Evolutionary conservation across 2,113 vertebrate species (phyloP), one percentile per base, ranked within the genome.

Genomic region (Limanda limanda): DNA sequence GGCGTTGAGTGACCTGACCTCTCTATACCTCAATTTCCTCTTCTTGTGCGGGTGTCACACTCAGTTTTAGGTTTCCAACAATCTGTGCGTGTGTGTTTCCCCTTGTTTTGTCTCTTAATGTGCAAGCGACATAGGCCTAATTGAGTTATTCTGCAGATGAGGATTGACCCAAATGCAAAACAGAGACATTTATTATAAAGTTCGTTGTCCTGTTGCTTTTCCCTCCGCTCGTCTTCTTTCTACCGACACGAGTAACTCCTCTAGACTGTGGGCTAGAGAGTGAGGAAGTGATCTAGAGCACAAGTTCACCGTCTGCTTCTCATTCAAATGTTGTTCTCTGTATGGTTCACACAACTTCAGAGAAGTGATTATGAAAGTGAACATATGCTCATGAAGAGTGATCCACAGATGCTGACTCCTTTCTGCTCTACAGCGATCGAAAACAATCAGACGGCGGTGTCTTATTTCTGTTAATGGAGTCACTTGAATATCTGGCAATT

Each of bases 161-260:
- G 31, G 31, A 12, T 13, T 42, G 40, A 42, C 2, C 40, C 40
- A 42, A 42, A 42, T 42, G 40, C 40, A 12, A 42, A 42, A 42
- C 40, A 13, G 40, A 13, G 2, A 11, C 10, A 42, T 42, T 42
- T 42, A 42, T 42, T 0, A 42, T 13, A 42, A 42, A 12, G 35
- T 7, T 37, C 1, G 35, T 37, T 37, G 35, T 37, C 35, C 35
- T 37, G 57, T 77, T 61, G 60, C 37, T 55, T 1, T 40, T 78
- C 7, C 55, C 15, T 69, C 11, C 23, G 54, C 47, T 74, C 4
- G 10, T 64, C 45, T 31, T 68, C 18, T 78, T 74, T 68, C 35
- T 71, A 17, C 23, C 64, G 65, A 78, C 51, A 66, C 60, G 77
- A 71, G 69, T 64, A 82, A 75, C 51, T 70, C 51, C 52, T 17